Conservation (phyloP, 2,797 vertebrate species). For the Lacerta bilineata region DNA sequence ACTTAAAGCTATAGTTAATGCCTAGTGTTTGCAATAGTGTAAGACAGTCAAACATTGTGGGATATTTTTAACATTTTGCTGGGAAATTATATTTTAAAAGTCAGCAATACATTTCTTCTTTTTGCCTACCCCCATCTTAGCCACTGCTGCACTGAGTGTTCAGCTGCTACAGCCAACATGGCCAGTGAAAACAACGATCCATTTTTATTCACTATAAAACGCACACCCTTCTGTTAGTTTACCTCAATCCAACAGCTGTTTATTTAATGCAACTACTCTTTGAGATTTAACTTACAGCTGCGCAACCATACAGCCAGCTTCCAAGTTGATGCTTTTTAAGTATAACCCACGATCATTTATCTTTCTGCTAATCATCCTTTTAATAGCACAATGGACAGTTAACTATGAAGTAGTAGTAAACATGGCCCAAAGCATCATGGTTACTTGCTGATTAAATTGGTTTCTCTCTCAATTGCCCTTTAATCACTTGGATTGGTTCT, state of each 20-base stretch:
- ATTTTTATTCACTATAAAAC: background rate
- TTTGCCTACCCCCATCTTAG: conserved; percentile 12
- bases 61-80: background rate
- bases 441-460: background rate
- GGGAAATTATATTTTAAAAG: background rate
- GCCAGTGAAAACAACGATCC: conserved; percentile 36
- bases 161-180: conserved; percentile 4
- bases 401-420: background rate
- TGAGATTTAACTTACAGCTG: conserved; percentile 3
- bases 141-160: conserved; percentile 27
- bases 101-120: background rate
- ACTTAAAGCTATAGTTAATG: background rate
- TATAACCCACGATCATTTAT: background rate
- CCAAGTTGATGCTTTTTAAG: conserved; percentile 54
- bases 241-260: conserved; percentile 3
- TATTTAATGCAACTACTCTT: background rate
- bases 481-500: conserved; percentile 10
- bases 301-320: conserved; percentile 54
- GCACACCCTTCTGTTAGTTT: background rate
- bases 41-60: background rate
- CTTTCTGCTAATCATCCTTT: conserved; percentile 5
- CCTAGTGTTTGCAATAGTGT: background rate
- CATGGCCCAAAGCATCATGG: conserved; percentile 5
- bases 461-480: background rate
- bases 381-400: background rate